phyloP scores from a whole-genome alignment of 2,113 vertebrate genomes.

The Hemichromis elongatus region DNA sequence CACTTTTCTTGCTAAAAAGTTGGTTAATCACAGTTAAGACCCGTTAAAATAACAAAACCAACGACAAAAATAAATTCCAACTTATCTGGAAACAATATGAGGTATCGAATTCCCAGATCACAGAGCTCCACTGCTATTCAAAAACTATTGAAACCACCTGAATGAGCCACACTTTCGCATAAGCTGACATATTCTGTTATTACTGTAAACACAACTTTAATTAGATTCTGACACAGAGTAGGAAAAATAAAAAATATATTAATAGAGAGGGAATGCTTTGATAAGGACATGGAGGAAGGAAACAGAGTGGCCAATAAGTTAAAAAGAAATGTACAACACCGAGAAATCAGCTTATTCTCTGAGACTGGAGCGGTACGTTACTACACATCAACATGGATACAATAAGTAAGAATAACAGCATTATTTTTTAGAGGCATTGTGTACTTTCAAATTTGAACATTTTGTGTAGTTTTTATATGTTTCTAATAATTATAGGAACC shows the following conservation, averaged over 20 bases:
- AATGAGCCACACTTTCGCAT: not conserved
- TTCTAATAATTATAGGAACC: not conserved
- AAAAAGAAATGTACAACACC: not conserved
- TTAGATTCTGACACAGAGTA: not conserved
- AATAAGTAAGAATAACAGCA: not conserved
- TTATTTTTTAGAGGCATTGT: not conserved
- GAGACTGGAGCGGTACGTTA: not conserved
- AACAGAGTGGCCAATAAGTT: not conserved
- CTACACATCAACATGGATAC: not conserved
- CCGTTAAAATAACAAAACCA: not conserved
- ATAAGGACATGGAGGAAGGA: not conserved
- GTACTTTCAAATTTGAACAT: not conserved
- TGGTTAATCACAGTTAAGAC: not conserved
- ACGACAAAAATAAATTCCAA: not conserved
- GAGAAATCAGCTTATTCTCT: not conserved
- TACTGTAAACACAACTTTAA: not conserved
- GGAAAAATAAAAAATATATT: not conserved
- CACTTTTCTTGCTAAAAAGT: constrained; percentile 87
- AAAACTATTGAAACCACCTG: not conserved
- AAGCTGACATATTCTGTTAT: not conserved
- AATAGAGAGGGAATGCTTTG: not conserved
- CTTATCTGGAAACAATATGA: not conserved
- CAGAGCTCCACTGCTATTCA: not conserved
- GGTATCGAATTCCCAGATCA: not conserved
- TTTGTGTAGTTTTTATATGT: not conserved